Evolutionary conservation across 2,797 vertebrate genomes (phyloP), one percentile per base, ranked within the genome.

Genomic region (Chrysocyon brachyurus): DNA sequence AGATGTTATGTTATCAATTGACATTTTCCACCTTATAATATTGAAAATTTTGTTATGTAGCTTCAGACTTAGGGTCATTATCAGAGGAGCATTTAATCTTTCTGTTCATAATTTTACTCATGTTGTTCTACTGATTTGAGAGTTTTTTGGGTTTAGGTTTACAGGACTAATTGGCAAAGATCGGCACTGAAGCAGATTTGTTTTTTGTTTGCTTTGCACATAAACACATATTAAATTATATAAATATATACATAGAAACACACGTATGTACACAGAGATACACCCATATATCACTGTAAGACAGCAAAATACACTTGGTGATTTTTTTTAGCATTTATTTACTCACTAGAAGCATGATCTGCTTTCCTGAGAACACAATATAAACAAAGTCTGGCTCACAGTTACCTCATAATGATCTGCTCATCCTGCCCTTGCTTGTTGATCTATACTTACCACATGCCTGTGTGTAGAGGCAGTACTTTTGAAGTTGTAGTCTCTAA

Each of bases 101-200:
- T 93, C 59, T 97, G 21, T 97, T 98, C 94, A 83, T 91, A 94
- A 95, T 96, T 94, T 86, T 93, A 79, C 11, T 95, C 97, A 70
- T 91, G 87, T 98, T 98, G 59, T 94, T 91, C 64, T 97, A 95
- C 84, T 49, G 52, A 75, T n/a, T 92, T 94, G 78, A 31, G 78
- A 28, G 95, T 96, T 94, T 91, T 96, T 84, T 57, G 64, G 46
- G 22, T 94, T 98, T 98, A 96, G 87, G 90, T 17, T 56, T 19
- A 82, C 33, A 96, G 95, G 94, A 86, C 81, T 96, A 81, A 92
- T 95, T 97, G 72, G 36, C 84, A 93, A 79, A 97, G 72, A 70
- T 97, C 33, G 72, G 31, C 36, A 36, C 61, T 91, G 52, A 84
- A 96, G 89, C 87, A 92, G 87, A 89, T 94, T 94, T 49, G 33